A percentile compares a stretch with the other conserved stretches of the same genome.
Evolutionary conservation across 2,797 vertebrate species (phyloP).

Genomic region (Tokudaia muenninki): DNA sequence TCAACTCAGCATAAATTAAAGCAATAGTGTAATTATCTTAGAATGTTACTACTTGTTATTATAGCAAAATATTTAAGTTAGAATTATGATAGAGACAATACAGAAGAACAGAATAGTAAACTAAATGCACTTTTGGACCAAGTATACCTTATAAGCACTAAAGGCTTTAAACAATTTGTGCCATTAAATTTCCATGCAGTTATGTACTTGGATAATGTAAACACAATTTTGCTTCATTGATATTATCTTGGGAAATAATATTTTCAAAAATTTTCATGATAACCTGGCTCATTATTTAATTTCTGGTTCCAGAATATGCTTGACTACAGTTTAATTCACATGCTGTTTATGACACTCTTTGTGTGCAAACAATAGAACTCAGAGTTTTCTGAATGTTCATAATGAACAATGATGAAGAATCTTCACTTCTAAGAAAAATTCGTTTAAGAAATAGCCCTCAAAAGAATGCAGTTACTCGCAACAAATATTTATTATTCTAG

Average conservation of each 20-base stretch:
- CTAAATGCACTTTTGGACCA: neutral
- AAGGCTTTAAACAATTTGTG: neutral
- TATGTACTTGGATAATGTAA: neutral
- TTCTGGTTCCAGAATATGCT: neutral
- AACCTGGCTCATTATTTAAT: neutral
- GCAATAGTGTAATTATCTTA: neutral
- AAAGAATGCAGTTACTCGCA: conserved; percentile 69
- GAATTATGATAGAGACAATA: neutral
- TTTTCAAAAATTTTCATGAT: neutral
- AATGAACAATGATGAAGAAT: conserved; percentile 59
- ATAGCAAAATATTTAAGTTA: neutral
- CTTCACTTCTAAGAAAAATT: conserved; percentile 48
- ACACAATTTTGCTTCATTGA: neutral
- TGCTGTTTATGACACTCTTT: neutral
- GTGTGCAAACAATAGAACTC: conserved; percentile 25
- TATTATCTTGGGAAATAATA: neutral
- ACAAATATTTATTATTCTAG: conserved; percentile 66
- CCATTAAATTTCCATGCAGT: neutral
- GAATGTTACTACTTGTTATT: neutral
- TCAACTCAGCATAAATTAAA: neutral
- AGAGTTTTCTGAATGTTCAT: conserved; percentile 43
- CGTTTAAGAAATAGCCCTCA: conserved; percentile 65
- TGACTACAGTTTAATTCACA: neutral
- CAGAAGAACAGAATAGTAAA: neutral
- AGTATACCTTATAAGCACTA: neutral